A percentile compares a stretch with the other conserved stretches of the same genome.
Conservation (phyloP, 2,888 invertebrate species). For the Periphyllus acericola region DNA sequence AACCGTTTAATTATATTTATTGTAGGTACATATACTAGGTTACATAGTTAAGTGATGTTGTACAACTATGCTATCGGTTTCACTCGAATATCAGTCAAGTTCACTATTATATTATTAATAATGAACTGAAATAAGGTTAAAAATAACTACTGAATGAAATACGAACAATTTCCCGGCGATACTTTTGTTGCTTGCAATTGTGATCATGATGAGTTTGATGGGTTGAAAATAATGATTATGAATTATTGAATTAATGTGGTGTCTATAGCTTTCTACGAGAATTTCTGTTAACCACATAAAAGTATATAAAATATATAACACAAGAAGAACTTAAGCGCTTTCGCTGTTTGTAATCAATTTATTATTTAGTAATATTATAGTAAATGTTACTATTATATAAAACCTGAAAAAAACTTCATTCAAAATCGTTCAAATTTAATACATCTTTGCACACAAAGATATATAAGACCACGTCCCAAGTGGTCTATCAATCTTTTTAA, state of each 20-base stretch:
- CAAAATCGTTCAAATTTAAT: neutral
- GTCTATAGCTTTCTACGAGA: neutral
- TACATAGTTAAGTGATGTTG: neutral
- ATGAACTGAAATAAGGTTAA: neutral
- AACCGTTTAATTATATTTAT: too few relatives aligned
- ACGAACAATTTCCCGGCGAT: neutral
- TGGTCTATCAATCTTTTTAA: neutral
- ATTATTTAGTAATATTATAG: too few relatives aligned
- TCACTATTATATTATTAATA: neutral
- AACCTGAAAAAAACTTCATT: neutral
- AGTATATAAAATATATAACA: neutral
- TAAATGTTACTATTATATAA: too few relatives aligned
- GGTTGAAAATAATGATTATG: neutral
- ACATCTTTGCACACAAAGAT: neutral
- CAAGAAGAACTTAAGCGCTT: neutral
- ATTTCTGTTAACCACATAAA: neutral
- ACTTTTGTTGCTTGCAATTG: too few relatives aligned
- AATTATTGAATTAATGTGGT: constrained; percentile 1
- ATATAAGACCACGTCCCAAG: neutral
- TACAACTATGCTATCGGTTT: neutral
- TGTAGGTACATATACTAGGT: too few relatives aligned
- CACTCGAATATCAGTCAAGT: neutral
- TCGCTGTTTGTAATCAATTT: neutral
- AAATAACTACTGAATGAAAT: neutral
- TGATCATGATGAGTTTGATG: neutral